Conservation (phyloP, 2,888 invertebrate genomes). For the Orthosia cruda region DNA sequence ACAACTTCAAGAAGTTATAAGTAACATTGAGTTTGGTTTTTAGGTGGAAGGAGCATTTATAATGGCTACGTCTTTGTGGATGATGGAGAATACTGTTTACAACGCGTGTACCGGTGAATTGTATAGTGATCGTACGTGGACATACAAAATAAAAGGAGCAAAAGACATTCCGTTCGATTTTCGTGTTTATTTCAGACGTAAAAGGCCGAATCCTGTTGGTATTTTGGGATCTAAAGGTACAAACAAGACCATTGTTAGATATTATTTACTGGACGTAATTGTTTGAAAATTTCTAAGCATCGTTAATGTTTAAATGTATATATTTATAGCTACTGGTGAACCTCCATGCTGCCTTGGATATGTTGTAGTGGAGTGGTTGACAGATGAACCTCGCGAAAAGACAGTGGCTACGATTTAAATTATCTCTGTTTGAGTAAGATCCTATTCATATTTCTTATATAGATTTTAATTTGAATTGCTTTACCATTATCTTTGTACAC, state of each 20-base stretch:
- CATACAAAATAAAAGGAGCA: constrained; percentile 77
- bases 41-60: constrained; percentile 93
- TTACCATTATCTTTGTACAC: not conserved
- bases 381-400: constrained; percentile 72
- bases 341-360: constrained; percentile 74
- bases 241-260: too few relatives aligned
- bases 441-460: not conserved
- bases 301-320: not conserved
- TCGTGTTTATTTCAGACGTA: constrained; percentile 74
- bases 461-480: too few relatives aligned
- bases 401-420: constrained; percentile 70
- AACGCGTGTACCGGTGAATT: constrained; percentile 73
- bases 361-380: constrained; percentile 73
- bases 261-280: too few relatives aligned
- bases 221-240: constrained; percentile 80
- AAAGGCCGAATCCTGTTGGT: constrained; percentile 76
- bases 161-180: constrained; percentile 79
- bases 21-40: not conserved
- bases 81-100: constrained; percentile 73
- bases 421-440: constrained; percentile 74
- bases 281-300: constrained; percentile 1
- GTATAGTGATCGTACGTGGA: constrained; percentile 78
- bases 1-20: not conserved
- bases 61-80: constrained; percentile 73
- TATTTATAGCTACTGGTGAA: constrained; percentile 72